Evolutionary conservation across 2,888 invertebrate genomes (phyloP), one percentile per base, ranked within the genome.

Genomic region (Philereme transversata): DNA sequence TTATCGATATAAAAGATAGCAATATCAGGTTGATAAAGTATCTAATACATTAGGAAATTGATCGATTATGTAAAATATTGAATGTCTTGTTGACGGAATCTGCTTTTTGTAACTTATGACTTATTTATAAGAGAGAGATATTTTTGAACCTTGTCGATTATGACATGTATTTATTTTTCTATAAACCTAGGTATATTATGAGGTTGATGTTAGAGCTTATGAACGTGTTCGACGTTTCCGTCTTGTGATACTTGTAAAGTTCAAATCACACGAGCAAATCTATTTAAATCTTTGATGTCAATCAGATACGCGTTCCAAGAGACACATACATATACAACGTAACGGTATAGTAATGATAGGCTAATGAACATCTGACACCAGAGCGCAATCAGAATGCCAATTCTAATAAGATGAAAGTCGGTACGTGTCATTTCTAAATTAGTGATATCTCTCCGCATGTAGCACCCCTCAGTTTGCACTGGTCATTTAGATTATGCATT

Each of bases 11-110:
- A 10, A 43, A 33, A 10, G 40, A 40, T 40, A 40, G 40, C 40
- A 36, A 36, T 36, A 51, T 44, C 6, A 11, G 10, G 35, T 45
- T 8, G 38, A 53, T 53, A 22, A 52, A 52, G 44, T 64, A n/a
- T n/a, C n/a, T n/a, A 62, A 65, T 62, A 63, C 53, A 64, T 65
- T 62, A 57, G 53, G 52, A 67, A 64, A 74, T 68, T 55, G 48
- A 56, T 54, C 47, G 57, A 66, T 64, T 68, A 68, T 65, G 65
- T 50, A 47, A 60, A 60, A 65, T 66, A 63, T 56, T 49, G 56
- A 64, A 53, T 53, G 46, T 36, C 38, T 46, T 62, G 60, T 60
- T 62, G 60, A 51, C 51, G 22, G 60, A 33, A 59, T 60, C 53
- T 45, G 46, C 46, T 46, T 45, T 53, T 45, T 53, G 36, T 53